Conservation (phyloP, 2,888 invertebrate species). For the Allygus modestus region DNA sequence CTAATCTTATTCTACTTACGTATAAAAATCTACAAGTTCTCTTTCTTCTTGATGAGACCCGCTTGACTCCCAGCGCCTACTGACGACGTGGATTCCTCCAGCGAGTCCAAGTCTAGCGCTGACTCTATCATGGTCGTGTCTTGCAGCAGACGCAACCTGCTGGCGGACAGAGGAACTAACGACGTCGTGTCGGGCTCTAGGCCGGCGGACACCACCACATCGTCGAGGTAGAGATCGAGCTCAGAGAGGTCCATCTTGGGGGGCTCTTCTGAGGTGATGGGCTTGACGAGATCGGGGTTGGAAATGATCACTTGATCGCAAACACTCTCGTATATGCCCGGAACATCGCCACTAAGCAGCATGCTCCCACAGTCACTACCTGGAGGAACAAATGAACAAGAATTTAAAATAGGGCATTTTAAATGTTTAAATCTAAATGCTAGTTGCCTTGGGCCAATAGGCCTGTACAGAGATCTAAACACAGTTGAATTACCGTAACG, state of each 20-base stretch:
- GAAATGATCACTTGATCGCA: conserved; percentile 41
- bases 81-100: conserved; percentile 82
- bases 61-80: conserved; percentile 83
- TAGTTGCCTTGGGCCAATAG: too few relatives aligned
- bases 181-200: conserved; percentile 53
- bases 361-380: conserved; percentile 54
- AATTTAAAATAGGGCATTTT: too few relatives aligned
- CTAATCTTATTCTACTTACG: too few relatives aligned
- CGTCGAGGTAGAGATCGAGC: conserved; percentile 69
- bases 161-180: conserved; percentile 79
- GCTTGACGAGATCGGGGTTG: neutral
- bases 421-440: too few relatives aligned
- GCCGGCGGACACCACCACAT: conserved; percentile 65
- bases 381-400: too few relatives aligned
- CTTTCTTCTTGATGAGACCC: conserved; percentile 78
- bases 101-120: conserved; percentile 91
- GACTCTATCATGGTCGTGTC: conserved; percentile 95
- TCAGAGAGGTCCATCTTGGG: conserved; percentile 65
- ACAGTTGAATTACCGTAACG: too few relatives aligned
- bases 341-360: neutral
- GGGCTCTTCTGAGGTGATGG: neutral
- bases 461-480: too few relatives aligned
- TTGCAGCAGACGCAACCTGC: conserved; percentile 86
- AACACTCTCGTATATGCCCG: conserved; percentile 48
- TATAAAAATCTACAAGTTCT: conserved; percentile 54